phyloP scores from a whole-genome alignment of 2,113 vertebrate genomes.

The Lepidothrix coronata region DNA sequence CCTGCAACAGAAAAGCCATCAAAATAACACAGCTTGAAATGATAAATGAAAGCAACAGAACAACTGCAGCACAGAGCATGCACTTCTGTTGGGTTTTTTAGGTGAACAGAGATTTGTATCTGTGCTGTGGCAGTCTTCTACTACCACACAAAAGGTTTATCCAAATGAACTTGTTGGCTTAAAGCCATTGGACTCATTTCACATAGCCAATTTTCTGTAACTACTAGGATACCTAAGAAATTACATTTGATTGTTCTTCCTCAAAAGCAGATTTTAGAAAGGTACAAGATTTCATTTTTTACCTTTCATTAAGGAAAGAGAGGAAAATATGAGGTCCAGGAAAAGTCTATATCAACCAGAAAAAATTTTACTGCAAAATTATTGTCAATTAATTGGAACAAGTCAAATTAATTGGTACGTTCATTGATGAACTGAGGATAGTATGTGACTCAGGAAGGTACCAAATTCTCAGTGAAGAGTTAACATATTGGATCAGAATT shows the following conservation, averaged over 20 bases:
- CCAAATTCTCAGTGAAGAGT: slow-evolving; percentile 16
- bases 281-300: not conserved
- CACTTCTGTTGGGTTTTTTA: slow-evolving; percentile 34
- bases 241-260: not conserved
- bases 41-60: slow-evolving; percentile 75
- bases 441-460: not conserved
- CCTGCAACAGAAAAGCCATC: slow-evolving; percentile 76
- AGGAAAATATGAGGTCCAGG: not conserved
- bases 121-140: slow-evolving; percentile 23
- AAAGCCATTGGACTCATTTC: not conserved
- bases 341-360: not conserved
- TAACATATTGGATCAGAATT: slow-evolving; percentile 48
- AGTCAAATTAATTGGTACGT: not conserved
- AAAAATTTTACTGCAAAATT: not conserved
- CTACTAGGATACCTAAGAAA: not conserved
- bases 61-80: slow-evolving; percentile 48
- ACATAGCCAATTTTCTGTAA: not conserved
- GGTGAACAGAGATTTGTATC: slow-evolving; percentile 29
- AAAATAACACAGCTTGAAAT: slow-evolving; percentile 80
- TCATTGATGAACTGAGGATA: not conserved
- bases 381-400: not conserved
- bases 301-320: not conserved
- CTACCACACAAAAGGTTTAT: not conserved
- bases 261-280: not conserved
- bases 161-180: not conserved